Conservation (phyloP, 1,140 invertebrate genomes). For the Odontomachus brunneus region DNA sequence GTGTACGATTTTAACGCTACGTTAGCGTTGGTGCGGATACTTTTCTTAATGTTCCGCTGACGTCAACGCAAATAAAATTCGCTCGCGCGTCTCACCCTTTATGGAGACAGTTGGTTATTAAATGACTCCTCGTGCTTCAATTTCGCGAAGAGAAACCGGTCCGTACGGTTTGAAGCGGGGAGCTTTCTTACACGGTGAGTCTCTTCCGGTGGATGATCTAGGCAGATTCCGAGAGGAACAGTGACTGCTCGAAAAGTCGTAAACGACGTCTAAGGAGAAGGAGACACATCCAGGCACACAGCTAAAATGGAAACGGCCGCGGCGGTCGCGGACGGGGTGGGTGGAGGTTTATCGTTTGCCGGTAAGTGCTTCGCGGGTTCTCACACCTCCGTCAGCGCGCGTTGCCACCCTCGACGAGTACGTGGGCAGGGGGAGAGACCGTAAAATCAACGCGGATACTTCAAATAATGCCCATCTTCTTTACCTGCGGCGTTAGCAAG, state of each 20-base stretch:
- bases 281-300: constrained; percentile 65
- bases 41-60: too few relatives aligned
- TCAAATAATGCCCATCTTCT: constrained; percentile 63
- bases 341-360: constrained; percentile 77
- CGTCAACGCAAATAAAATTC: not conserved
- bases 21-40: not conserved
- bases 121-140: not conserved
- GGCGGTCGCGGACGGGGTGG: constrained; percentile 66
- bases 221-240: constrained; percentile 36
- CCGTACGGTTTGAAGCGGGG: not conserved
- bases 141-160: not conserved
- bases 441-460: constrained; percentile 74
- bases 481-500: not conserved
- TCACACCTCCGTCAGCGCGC: constrained; percentile 64
- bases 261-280: constrained; percentile 67
- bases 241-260: constrained; percentile 65
- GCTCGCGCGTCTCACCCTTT: not conserved
- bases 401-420: constrained; percentile 35
- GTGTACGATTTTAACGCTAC: not conserved
- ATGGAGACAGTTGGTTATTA: not conserved
- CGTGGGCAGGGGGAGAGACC: constrained; percentile 21
- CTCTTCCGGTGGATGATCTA: constrained; percentile 46
- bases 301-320: constrained; percentile 73
- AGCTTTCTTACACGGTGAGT: constrained; percentile 20
- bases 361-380: constrained; percentile 79